Percentiles rank a stretch among this genome's conserved stretches.
phyloP scores from a whole-genome alignment of 2,113 vertebrate species.

The Phyllostomus discolor region DNA sequence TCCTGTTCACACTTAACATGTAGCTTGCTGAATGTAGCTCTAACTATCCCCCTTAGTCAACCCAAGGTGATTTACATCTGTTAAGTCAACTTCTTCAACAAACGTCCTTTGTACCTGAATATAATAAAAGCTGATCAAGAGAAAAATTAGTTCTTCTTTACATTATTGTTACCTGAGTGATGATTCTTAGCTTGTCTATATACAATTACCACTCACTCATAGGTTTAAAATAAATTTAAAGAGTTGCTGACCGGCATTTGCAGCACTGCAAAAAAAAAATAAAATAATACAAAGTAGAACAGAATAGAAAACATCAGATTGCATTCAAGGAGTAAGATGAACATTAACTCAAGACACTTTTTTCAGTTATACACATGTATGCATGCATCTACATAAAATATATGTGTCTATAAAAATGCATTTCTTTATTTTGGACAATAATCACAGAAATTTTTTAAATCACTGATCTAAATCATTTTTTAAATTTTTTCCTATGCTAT shows the following conservation, averaged over 20 bases:
- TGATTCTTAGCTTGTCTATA: not conserved
- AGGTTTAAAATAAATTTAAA: not conserved
- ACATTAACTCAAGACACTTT: not conserved
- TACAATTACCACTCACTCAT: not conserved
- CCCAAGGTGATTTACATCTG: not conserved
- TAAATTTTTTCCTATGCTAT: not conserved
- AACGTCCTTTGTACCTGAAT: not conserved
- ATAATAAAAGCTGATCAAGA: not conserved
- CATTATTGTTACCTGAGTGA: not conserved
- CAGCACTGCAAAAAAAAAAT: not conserved
- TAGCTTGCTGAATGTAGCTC: not conserved
- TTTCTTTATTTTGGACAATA: not conserved
- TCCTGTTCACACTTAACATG: not conserved
- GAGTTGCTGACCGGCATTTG: not conserved
- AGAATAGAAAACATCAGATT: not conserved
- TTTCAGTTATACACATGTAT: not conserved
- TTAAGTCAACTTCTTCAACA: not conserved
- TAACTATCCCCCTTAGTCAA: not conserved
- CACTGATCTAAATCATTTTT: not conserved
- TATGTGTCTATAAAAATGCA: not conserved
- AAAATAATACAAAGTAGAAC: not conserved
- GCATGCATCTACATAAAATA: not conserved
- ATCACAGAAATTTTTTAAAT: not conserved
- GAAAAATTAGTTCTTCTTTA: not conserved
- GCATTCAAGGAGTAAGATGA: not conserved